Base-by-base conservation (phyloP, 2,113 vertebrate species). In the Tachysurus vachellii region DNA sequence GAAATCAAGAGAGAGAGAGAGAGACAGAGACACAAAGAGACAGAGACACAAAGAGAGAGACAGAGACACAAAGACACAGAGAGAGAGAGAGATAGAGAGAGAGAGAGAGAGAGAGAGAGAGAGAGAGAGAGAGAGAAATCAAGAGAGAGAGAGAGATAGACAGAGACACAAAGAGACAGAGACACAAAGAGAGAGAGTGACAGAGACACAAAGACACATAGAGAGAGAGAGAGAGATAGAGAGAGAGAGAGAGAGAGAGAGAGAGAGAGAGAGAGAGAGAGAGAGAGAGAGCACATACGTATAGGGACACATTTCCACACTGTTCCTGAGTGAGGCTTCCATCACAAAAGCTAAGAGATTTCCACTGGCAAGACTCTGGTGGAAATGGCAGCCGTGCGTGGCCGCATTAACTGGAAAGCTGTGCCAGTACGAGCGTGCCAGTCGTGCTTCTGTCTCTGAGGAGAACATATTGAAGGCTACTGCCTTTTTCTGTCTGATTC, bases 281-380 rank as follows among this genome's bases (percentile, higher is more conserved):
- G 36, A 44, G 59, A 76, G 28, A 28, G 31, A 53, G 16, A 11
- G 10, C 50, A 70, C 66, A 80, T 44, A 68, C n/a, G 14, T 73
- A 36, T 62, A 44, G 80, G 42, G 28, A 73, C 57, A 87, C 71
- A 28, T 66, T 82, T 88, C 61, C 83, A 50, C 80, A 44, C 61
- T 54, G 76, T 85, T 85, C 76, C 61, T 77, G 77, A 79, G 70
- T 4, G 9, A 85, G 42, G 44, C 56, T 85, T 80, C 85, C 73
- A 83, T 62, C 80, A 85, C 44, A 88, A 89, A 89, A 50, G 62
- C 71, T 89, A 64, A 84, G 79, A 85, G 70, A 88, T 88, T 86
- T 86, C 36, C 73, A 88, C 66, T 87, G 86, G 86, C 80, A 88
- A 16, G 81, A 61, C 56, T 70, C 62, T 64, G 26, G 88, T 88